Conservation (phyloP, 2,888 invertebrate species). For the Aporophyla nigra region DNA sequence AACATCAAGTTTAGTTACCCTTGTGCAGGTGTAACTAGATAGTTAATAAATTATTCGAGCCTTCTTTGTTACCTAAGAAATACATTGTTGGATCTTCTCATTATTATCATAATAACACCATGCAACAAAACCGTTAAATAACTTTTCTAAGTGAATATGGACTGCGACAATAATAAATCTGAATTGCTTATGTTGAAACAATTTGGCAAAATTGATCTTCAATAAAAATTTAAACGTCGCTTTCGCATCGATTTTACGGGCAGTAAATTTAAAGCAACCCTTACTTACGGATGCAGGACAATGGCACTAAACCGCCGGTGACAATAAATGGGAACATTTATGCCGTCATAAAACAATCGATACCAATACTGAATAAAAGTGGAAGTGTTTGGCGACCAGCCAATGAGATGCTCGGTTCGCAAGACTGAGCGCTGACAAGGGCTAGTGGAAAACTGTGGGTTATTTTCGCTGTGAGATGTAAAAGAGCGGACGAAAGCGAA, state of each 20-base stretch:
- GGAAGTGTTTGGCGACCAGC: conserved; percentile 83
- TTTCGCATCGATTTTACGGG: conserved; percentile 76
- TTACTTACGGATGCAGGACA: conserved; percentile 80
- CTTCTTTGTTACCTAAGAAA: not conserved
- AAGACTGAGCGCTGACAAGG: conserved; percentile 76
- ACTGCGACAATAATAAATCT: conserved; percentile 37
- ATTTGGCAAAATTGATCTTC: conserved; percentile 66
- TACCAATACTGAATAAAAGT: conserved; percentile 85
- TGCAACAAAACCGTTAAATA: conserved; percentile 41
- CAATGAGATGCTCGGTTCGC: conserved; percentile 82
- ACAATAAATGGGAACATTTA: conserved; percentile 86
- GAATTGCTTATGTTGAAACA: conserved; percentile 62
- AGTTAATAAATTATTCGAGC: conserved; percentile 11
- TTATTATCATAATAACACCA: conserved; percentile 28
- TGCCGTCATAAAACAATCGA: conserved; percentile 87
- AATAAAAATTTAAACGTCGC: conserved; percentile 74
- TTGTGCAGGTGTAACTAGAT: conserved; percentile 28
- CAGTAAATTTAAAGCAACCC: conserved; percentile 83
- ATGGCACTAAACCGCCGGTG: conserved; percentile 81
- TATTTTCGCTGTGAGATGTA: conserved; percentile 83
- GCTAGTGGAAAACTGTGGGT: conserved; percentile 78
- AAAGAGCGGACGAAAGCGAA: conserved; percentile 85
- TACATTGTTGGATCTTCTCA: conserved; percentile 14
- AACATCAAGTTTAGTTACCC: conserved; percentile 22
- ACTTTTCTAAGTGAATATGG: conserved; percentile 35